Conservation (phyloP, 37 sponge, comb jelly and placozoan species). For the Diacarnus erythraeanus region DNA sequence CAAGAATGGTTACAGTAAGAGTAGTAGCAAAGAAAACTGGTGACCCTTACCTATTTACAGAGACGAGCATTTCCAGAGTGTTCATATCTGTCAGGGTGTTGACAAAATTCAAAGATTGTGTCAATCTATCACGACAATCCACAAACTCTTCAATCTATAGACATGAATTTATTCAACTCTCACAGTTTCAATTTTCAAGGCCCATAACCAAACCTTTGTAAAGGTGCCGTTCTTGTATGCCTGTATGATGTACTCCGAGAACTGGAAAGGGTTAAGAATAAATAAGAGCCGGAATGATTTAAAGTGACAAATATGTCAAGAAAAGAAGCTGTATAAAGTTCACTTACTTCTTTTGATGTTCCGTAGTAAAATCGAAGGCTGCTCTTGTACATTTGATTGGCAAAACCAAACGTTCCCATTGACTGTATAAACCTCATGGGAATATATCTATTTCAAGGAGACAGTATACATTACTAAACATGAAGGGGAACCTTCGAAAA, state of each 20-base stretch:
- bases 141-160: constrained; percentile 58
- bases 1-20: too few species aligned
- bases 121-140: constrained; percentile 39
- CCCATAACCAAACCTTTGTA: constrained; percentile 41
- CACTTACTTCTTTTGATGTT: constrained; percentile 58
- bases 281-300: neutral
- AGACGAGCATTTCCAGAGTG: constrained; percentile 24
- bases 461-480: too few species aligned
- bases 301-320: neutral
- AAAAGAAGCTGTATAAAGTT: neutral
- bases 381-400: constrained; percentile 56
- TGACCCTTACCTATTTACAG: constrained; percentile 42
- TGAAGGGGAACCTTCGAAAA: too few species aligned
- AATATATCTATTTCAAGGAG: constrained; percentile 21
- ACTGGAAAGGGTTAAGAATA: constrained; percentile 29
- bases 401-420: constrained; percentile 63
- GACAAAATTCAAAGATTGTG: constrained; percentile 47
- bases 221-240: constrained; percentile 87
- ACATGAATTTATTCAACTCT: neutral
- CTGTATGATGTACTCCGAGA: constrained; percentile 75
- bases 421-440: constrained; percentile 52
- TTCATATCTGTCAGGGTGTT: constrained; percentile 43
- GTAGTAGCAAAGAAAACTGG: too few species aligned
- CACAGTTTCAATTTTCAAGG: neutral
- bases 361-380: constrained; percentile 54